Evolutionary conservation across 2,888 invertebrate species (phyloP).

Genomic region (Miltochrista miniata): DNA sequence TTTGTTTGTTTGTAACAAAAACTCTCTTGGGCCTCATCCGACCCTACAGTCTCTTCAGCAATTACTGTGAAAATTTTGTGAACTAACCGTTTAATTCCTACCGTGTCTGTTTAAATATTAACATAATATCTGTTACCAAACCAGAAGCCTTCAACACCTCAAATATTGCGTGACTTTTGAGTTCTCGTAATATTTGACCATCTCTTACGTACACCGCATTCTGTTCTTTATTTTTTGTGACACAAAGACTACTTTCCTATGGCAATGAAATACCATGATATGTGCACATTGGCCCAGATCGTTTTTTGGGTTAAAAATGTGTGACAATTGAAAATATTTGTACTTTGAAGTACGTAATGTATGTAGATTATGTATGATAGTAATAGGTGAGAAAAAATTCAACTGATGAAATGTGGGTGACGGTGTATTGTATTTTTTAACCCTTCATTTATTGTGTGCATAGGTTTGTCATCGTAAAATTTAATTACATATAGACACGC

Average conservation of each 20-base stretch:
- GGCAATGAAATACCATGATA: slow-evolving; percentile 4
- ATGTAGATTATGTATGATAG: background rate
- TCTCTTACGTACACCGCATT: slow-evolving; percentile 16
- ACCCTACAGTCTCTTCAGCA: no score
- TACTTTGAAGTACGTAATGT: slow-evolving; percentile 6
- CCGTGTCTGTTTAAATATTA: background rate
- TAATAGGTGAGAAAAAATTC: no score
- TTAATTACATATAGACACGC: no score
- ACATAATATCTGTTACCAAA: slow-evolving; percentile 21
- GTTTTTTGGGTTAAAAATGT: slow-evolving; percentile 32
- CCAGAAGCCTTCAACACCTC: slow-evolving; percentile 14
- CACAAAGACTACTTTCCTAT: slow-evolving; percentile 7
- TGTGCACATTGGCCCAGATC: slow-evolving; percentile 32
- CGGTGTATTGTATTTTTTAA: no score
- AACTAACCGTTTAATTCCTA: background rate
- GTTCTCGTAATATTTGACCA: slow-evolving; percentile 33
- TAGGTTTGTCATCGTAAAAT: no score
- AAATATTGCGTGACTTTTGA: slow-evolving; percentile 32
- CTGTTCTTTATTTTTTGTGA: slow-evolving; percentile 10
- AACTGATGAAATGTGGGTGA: no score
- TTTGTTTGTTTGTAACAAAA: no score
- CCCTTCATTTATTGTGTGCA: no score
- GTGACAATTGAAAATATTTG: slow-evolving; percentile 32
- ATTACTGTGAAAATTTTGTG: no score
- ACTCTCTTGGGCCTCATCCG: no score